Evolutionary conservation across 2,888 invertebrate genomes (phyloP).

Genomic region (Crepidodera aurea): DNA sequence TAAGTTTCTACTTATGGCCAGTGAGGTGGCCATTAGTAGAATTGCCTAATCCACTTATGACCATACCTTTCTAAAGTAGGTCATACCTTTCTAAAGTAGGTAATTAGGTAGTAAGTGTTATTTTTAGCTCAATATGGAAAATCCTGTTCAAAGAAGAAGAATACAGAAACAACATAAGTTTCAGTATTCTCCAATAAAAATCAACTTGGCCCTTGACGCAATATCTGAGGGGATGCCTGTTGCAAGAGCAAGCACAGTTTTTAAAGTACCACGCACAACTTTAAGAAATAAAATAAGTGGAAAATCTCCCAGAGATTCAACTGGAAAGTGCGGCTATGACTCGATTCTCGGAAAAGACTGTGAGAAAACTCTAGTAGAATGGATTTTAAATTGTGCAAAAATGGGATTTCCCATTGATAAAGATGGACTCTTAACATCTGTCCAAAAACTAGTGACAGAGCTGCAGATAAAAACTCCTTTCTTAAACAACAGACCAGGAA

Average conservation of each 20-base stretch:
- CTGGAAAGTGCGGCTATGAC: slow-evolving; percentile 10
- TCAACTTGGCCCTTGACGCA: slow-evolving; percentile 18
- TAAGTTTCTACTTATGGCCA: neutral
- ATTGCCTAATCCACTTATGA: neutral
- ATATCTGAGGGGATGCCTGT: slow-evolving; percentile 16
- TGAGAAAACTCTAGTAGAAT: slow-evolving; percentile 24
- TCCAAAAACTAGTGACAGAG: slow-evolving; percentile 32
- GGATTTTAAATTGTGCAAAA: slow-evolving; percentile 30
- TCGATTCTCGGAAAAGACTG: slow-evolving; percentile 16
- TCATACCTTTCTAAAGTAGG: no score
- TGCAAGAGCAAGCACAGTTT: slow-evolving; percentile 8
- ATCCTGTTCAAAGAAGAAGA: slow-evolving; percentile 1
- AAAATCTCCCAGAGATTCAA: slow-evolving; percentile 14
- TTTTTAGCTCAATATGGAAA: neutral
- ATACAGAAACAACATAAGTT: slow-evolving; percentile 17
- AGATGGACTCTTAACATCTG: slow-evolving; percentile 28
- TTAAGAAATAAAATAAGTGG: slow-evolving; percentile 16
- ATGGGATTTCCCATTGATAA: slow-evolving; percentile 32
- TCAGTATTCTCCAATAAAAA: slow-evolving; percentile 19
- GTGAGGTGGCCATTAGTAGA: neutral
- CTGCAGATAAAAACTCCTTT: slow-evolving; percentile 30
- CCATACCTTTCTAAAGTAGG: neutral
- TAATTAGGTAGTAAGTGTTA: neutral
- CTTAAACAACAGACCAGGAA: slow-evolving; percentile 27
- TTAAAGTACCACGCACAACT: slow-evolving; percentile 17